phyloP scores from a whole-genome alignment of 2,888 invertebrate genomes.

The Erpobdella octoculata region DNA sequence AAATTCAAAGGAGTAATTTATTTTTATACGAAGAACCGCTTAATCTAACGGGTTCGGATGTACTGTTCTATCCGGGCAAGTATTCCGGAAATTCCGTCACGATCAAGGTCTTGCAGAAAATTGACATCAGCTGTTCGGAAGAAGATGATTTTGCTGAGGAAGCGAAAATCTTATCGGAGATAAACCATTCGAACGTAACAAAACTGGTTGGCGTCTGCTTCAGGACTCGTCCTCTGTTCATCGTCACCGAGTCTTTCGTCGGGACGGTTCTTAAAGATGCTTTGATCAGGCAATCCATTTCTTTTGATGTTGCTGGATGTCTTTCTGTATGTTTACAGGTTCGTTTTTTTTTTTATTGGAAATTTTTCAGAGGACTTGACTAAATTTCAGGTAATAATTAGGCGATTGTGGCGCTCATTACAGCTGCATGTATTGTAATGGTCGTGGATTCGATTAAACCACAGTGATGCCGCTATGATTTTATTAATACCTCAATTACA shows the following conservation, averaged over 20 bases:
- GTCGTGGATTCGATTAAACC: too few relatives aligned
- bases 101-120: too few relatives aligned
- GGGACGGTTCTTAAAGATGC: constrained; percentile 36
- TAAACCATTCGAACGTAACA: constrained; percentile 36
- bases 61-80: not conserved
- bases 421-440: too few relatives aligned
- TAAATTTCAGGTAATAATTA: too few relatives aligned
- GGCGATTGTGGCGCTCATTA: too few relatives aligned
- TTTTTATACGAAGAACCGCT: constrained; percentile 34
- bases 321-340: constrained; percentile 9
- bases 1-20: constrained; percentile 31
- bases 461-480: too few relatives aligned
- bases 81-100: not conserved
- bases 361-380: too few relatives aligned
- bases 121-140: not conserved
- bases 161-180: constrained; percentile 33
- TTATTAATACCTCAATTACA: too few relatives aligned
- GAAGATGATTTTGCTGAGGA: constrained; percentile 38
- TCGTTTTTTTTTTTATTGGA: not conserved
- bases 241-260: constrained; percentile 35
- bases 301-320: not conserved
- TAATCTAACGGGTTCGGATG: not conserved
- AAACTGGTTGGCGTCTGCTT: constrained; percentile 36
- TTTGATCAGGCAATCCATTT: constrained; percentile 6
- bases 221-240: constrained; percentile 33